Conservation (phyloP, 2,113 vertebrate species). For the Tyto alba region DNA sequence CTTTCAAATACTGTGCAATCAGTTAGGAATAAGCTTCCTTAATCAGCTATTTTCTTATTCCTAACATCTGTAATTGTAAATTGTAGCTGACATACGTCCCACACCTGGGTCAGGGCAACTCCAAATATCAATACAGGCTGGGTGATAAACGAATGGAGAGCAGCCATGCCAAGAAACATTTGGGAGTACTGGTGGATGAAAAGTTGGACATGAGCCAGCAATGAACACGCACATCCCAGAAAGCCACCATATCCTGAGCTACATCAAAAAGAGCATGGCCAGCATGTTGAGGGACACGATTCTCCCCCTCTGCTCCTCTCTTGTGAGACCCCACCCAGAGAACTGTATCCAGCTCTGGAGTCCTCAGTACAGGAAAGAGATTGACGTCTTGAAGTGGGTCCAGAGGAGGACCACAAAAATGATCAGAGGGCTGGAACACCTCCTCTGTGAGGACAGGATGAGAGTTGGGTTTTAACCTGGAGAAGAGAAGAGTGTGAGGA, state of each 20-base stretch:
- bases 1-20: neutral
- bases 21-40: neutral
- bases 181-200: neutral
- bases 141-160: neutral
- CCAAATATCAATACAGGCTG: neutral
- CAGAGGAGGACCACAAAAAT: neutral
- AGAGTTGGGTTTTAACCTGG: neutral
- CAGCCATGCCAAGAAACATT: neutral
- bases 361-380: neutral
- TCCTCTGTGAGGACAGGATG: neutral
- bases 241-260: rapidly evolving
- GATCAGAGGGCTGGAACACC: rapidly evolving
- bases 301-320: neutral
- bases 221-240: neutral
- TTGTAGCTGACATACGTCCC: neutral
- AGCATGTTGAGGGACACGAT: rapidly evolving
- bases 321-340: neutral
- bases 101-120: neutral
- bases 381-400: neutral
- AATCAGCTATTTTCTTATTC: constrained; percentile 36
- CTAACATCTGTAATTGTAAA: neutral
- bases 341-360: neutral
- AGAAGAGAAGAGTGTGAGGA: neutral
- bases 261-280: too few relatives aligned
- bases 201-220: neutral